Conservation (phyloP, 2,888 invertebrate species). For the Lithosia quadra region DNA sequence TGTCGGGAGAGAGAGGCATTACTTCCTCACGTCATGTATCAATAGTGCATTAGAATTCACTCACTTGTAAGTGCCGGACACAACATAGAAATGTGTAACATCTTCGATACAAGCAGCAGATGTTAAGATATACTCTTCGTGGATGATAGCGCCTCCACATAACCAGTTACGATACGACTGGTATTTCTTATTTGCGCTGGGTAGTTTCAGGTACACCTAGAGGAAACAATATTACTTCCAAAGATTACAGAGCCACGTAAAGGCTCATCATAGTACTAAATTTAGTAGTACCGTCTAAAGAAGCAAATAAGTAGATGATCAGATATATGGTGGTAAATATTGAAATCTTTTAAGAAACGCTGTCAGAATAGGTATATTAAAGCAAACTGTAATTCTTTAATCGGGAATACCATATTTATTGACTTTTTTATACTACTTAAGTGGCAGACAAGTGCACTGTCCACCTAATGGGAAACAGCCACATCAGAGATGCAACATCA, state of each 20-base stretch:
- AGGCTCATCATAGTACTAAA: no score
- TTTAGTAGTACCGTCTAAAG: background rate
- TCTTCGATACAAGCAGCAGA: slow-evolving; percentile 80
- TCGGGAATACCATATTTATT: no score
- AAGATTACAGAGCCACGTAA: background rate
- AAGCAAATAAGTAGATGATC: background rate
- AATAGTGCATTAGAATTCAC: slow-evolving; percentile 10
- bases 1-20: no score
- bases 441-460: no score
- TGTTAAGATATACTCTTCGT: slow-evolving; percentile 77
- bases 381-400: background rate
- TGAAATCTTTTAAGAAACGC: background rate
- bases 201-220: slow-evolving; percentile 74
- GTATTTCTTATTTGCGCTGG: slow-evolving; percentile 62
- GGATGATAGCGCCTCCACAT: slow-evolving; percentile 75
- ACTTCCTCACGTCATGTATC: background rate
- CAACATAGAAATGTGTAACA: slow-evolving; percentile 75
- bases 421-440: no score
- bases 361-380: background rate
- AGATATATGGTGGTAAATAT: background rate
- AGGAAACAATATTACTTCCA: background rate
- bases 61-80: slow-evolving; percentile 78
- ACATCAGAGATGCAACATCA: no score
- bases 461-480: no score
- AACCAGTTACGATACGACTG: slow-evolving; percentile 70